Percentiles rank a stretch among this genome's conserved stretches.
Evolutionary conservation across 2,113 vertebrate genomes (phyloP).

Genomic region (Malurus melanocephalus): DNA sequence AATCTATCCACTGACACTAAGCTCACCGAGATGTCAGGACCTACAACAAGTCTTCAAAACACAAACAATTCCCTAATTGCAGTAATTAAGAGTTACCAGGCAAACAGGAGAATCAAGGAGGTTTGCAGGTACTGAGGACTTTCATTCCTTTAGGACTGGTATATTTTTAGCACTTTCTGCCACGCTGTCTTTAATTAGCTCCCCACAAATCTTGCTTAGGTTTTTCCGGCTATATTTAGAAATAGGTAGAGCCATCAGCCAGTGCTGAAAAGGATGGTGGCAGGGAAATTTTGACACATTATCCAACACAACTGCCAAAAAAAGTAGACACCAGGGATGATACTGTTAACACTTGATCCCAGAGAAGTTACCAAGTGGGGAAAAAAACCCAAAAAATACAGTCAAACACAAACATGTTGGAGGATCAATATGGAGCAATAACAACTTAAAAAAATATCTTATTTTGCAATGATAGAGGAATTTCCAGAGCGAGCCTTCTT

Average conservation of each 20-base stretch:
- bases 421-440: not conserved
- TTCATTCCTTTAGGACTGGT: not conserved
- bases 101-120: not conserved
- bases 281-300: not conserved
- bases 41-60: not conserved
- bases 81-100: not conserved
- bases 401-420: not conserved
- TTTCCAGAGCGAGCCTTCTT: not conserved
- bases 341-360: not conserved
- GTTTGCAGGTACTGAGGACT: not conserved
- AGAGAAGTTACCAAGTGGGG: not conserved
- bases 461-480: not conserved
- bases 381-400: not conserved
- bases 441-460: not conserved
- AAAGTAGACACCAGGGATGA: not conserved
- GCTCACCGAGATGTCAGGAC: not conserved
- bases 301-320: not conserved
- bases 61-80: not conserved
- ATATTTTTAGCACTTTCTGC: not conserved
- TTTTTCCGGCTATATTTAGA: not conserved
- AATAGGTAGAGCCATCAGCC: not conserved
- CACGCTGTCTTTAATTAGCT: not conserved
- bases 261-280: not conserved
- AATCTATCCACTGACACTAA: not conserved
- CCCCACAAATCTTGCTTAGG: not conserved